These are phyloP conservation scores for Torymus auratus DNA, from an alignment of 2,888 invertebrate species.

Conservation along the genomic window DNA sequence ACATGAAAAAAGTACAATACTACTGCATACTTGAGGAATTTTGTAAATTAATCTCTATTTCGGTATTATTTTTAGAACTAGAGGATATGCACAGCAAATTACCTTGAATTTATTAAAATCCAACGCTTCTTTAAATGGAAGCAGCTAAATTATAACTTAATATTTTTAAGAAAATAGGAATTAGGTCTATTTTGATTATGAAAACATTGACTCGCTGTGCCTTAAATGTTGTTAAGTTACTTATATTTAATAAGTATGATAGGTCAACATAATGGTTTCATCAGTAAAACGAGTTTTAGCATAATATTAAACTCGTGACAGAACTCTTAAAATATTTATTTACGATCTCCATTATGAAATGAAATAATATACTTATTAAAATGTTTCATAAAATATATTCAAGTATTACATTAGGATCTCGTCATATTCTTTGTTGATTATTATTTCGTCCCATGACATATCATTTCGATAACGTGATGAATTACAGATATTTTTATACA, in stretches of 20 bases:
- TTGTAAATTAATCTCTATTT: no score
- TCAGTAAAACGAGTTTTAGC: constrained; percentile 14
- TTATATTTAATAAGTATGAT: constrained; percentile 55
- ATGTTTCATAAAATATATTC: no score
- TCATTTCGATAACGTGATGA: no score
- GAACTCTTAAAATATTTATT: constrained; percentile 22
- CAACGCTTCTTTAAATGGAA: constrained; percentile 44
- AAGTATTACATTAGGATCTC: no score
- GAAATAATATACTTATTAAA: no score
- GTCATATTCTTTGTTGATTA: no score
- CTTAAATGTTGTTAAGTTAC: constrained; percentile 59
- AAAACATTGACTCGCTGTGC: constrained; percentile 57
- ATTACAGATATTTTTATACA: no score
- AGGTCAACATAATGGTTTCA: constrained; percentile 30
- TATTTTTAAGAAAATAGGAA: constrained; percentile 50
- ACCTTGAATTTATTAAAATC: constrained; percentile 40
- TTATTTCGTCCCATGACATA: no score
- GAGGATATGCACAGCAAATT: constrained; percentile 51
- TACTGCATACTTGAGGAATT: no score
- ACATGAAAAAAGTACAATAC: no score
- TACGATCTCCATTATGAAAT: background rate
- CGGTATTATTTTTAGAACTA: constrained; percentile 52
- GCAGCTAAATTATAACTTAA: constrained; percentile 46
- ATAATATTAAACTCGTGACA: constrained; percentile 37
- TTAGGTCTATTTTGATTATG: constrained; percentile 52